Evolutionary conservation across 1,140 invertebrate species (phyloP), one percentile per base, ranked within the genome.

Genomic region (Triops cancriformis): DNA sequence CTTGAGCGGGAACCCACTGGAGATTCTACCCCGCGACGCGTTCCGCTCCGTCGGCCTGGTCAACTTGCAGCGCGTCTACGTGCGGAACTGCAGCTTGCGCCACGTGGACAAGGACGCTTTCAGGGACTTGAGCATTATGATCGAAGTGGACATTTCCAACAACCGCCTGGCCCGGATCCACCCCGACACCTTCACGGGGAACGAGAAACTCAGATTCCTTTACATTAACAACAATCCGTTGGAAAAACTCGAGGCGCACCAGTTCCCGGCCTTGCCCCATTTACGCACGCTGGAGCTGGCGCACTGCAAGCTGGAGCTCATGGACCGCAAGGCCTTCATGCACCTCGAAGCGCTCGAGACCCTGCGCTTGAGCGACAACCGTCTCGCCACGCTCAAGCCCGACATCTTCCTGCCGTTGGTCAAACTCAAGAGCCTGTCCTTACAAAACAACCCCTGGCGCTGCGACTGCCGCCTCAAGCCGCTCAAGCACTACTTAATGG

Each of bases 381-480:
- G 88, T 31, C 84, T 94, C 28, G 85, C 88, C 76, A 89, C 88
- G 78, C 82, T 94, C 1, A 89, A 89, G 9, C 88, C 88, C 74
- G 86, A 87, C 42, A 87, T 91, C 18, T 90, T 93, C 81, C 89
- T 89, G 81, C 88, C 88, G 73, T 86, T 93, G 78, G 84, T 86
- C 28, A 88, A 89, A 76, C 83, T 96, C 23, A 94, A 94, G 84
- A 92, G 92, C 0, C 84, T 95, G 2, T 89, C 89, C 6, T 83
- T 96, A 31, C 91, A 94, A 78, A 91, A 91, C n/a, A 96, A 96
- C 83, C 92, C 91, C 18, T 96, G 94, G 94, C 87, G 87, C 79
- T 96, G 94, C 84, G 94, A 96, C 82, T 96, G 94, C 84, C 88
- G 91, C 74, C 83, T 96, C 73, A 89, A 93, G 74, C 90, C 90